Evolutionary conservation across 2,113 vertebrate genomes (phyloP).

Genomic region (Channa maculata): DNA sequence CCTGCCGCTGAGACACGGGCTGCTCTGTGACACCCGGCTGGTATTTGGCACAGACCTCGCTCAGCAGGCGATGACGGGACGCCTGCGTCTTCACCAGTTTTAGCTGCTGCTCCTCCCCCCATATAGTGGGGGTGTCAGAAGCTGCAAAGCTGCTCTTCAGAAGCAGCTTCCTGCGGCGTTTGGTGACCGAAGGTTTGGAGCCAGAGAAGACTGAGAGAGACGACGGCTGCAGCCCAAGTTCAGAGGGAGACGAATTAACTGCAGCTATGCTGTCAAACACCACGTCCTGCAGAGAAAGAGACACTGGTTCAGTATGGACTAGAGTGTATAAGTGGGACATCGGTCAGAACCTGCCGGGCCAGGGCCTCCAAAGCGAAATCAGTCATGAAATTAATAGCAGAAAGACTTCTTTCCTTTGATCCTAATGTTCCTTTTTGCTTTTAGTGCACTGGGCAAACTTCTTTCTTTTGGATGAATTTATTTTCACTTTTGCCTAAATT

Average conservation of each 20-base stretch:
- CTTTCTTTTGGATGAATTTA: too few relatives aligned
- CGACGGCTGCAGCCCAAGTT: constrained; percentile 37
- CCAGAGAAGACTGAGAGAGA: constrained; percentile 27
- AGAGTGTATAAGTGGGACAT: too few relatives aligned
- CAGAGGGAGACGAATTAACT: background rate
- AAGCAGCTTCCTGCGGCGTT: constrained; percentile 86
- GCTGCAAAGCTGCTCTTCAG: constrained; percentile 81
- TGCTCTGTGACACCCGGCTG: constrained; percentile 77
- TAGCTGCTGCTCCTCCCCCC: constrained; percentile 55
- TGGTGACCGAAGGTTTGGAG: constrained; percentile 74
- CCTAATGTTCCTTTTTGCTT: too few relatives aligned
- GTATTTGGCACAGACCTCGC: constrained; percentile 86
- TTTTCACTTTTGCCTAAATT: too few relatives aligned
- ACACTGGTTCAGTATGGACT: too few relatives aligned
- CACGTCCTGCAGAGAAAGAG: constrained; percentile 20
- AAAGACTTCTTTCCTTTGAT: too few relatives aligned
- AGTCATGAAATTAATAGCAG: too few relatives aligned
- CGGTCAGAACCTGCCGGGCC: too few relatives aligned
- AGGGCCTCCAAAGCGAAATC: too few relatives aligned
- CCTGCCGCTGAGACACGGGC: constrained; percentile 85
- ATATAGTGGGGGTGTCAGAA: constrained; percentile 16
- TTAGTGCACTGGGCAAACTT: too few relatives aligned
- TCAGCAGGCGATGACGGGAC: constrained; percentile 84
- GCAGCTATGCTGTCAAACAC: background rate
- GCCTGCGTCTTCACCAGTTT: constrained; percentile 81